Evolutionary conservation across 1,140 invertebrate species (phyloP), one percentile per base, ranked within the genome.

Genomic region (Apis dorsata): DNA sequence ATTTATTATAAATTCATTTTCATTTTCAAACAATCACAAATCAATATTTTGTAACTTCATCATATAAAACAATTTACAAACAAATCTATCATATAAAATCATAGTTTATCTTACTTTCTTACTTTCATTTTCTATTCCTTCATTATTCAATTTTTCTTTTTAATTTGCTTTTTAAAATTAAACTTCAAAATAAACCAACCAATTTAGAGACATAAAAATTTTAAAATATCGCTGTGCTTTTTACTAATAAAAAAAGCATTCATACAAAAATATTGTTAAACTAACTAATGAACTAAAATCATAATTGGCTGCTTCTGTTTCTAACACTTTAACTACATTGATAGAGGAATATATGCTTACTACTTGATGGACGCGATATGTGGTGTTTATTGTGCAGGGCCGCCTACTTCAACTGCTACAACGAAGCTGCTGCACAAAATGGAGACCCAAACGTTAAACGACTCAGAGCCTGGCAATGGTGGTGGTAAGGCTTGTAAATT

Each of bases 331-430:
- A 73, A 60, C 72, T 70, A 59, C 21, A 60, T 63, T 12, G 68
- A 57, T 86, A 79, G 69, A 86, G 79, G 74, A 88, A 80, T 90
- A 84, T 89, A 89, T 90, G 93, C 90, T 93, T 91, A 90, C 63
- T 81, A 78, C 85, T 86, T 91, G 89, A 92, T 92, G 86, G 90
- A 93, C 88, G 90, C 90, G 89, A 92, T 92, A 91, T 92, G 90
- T 92, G 88, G 90, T 93, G 88, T 93, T 92, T 93, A 89, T 93
- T 93, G 86, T 92, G 88, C 93, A 94, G 93, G 93, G 92, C 91
- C 89, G 85, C 87, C 90, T 89, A 92, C 92, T 79, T 79, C 84
- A 79, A 92, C 92, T 73, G 88, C 91, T 86, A 93, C 92, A 80
- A 93, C 93, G 87, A 93, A 92, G 88, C 88, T 93, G 88, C 91